Evolutionary conservation across 2,888 invertebrate species (phyloP).

Genomic region (Lasioglossum morio): DNA sequence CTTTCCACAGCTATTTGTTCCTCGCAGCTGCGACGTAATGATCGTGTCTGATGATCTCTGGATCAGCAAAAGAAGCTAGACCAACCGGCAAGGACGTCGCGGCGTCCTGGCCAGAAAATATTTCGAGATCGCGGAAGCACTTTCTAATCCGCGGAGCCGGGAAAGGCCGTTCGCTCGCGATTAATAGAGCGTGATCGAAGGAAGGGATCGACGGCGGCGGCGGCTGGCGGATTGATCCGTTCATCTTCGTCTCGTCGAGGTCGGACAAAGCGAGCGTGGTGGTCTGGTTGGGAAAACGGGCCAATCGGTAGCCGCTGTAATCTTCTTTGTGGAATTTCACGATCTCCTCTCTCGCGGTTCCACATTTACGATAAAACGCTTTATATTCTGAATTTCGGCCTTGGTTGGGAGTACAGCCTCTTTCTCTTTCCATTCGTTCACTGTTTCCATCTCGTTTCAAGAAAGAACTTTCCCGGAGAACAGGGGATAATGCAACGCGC

Average conservation of each 20-base stretch:
- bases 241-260: conserved; percentile 55
- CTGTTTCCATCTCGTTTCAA: not conserved
- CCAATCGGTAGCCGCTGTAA: conserved; percentile 24
- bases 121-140: conserved; percentile 74
- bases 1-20: too few species aligned
- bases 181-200: conserved; percentile 70
- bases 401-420: not conserved
- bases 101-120: conserved; percentile 58
- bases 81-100: conserved; percentile 26
- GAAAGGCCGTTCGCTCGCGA: conserved; percentile 64
- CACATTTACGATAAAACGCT: conserved; percentile 13
- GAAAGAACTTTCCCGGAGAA: not conserved
- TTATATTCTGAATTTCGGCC: conserved; percentile 4
- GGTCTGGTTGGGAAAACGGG: conserved; percentile 36
- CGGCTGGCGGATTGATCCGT: conserved; percentile 53
- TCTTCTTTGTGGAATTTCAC: conserved; percentile 9
- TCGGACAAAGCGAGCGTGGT: conserved; percentile 54
- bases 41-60: not conserved
- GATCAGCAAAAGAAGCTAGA: not conserved
- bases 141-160: conserved; percentile 66
- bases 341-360: not conserved
- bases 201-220: conserved; percentile 48
- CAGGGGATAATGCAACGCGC: not conserved
- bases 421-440: not conserved
- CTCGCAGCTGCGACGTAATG: not conserved